Base-by-base conservation (phyloP, 2,888 invertebrate species). In the Ametastegia equiseti region DNA sequence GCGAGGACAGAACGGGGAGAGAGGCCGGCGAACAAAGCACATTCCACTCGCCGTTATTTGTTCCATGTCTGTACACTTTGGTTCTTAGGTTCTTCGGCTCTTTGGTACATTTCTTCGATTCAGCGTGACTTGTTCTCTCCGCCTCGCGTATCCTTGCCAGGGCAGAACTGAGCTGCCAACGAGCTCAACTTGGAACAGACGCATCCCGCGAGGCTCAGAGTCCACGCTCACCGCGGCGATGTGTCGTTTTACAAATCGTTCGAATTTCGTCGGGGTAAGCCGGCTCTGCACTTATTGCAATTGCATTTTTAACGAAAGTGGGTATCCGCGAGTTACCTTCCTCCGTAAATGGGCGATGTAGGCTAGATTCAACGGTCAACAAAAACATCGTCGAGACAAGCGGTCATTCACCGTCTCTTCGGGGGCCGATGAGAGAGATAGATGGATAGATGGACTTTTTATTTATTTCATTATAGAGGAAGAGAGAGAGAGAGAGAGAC, bases 31-130 rank as follows among this genome's bases (percentile, higher is more conserved):
- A 90, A 90, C 90, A 90, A 91, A 90, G 90, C 87, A 83, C 90
- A 91, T 91, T 90, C 90, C 89, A 85, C 87, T 83, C 87, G 83
- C 87, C 84, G 85, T 88, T 87, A 88, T 90, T 90, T 90, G 89
- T 89, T 88, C 85, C 88, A 87, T 88, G 87, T 88, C 84, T 83
- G 83, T 80, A 80, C 82, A 84, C 60, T 78, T 78, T 60, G 60
- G 78, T 60, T 60, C 78, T 78, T 39, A 23, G 30, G 82, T 81
- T 81, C 81, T 83, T 75, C 77, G 80, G 67, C 83, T 83, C 84
- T 87, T 84, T 83, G 80, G 85, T 84, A 87, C 85, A 86, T 86
- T 85, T 84, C 85, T 85, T 87, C 85, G 85, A 87, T 86, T 87
- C 86, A 83, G 86, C 85, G 84, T 87, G 87, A 42, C 57, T 23